These are phyloP conservation scores for Catostomus latipinnis DNA, from an alignment of 2,797 vertebrate species.

Conservation along the genomic window DNA sequence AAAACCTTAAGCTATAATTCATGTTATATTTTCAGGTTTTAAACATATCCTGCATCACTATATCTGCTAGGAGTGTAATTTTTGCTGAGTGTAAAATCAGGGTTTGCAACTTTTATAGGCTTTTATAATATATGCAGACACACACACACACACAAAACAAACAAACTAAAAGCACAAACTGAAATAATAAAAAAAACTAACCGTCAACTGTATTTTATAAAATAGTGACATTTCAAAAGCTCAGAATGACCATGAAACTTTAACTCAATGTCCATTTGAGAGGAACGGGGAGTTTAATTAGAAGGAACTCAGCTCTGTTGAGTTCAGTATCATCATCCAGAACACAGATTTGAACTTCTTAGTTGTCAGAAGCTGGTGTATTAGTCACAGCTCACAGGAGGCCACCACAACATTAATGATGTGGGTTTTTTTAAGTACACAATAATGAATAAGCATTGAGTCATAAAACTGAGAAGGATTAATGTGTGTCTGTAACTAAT, in stretches of 20 bases:
- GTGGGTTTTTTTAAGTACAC: constrained; percentile 19
- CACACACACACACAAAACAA: too few species aligned
- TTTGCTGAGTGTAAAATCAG: constrained; percentile 7
- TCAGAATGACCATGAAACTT: background rate
- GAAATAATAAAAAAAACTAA: constrained; percentile 44
- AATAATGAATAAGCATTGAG: constrained; percentile 27
- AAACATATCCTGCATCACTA: background rate
- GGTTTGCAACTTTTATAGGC: constrained; percentile 17
- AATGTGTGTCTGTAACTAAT: background rate
- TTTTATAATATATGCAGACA: constrained; percentile 19
- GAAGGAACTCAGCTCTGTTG: background rate
- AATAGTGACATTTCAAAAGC: constrained; percentile 19
- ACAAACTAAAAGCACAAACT: background rate
- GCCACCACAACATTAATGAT: constrained; percentile 18
- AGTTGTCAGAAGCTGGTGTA: background rate
- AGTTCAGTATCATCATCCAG: background rate
- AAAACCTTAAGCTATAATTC: too few species aligned
- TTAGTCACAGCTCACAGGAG: constrained; percentile 15
- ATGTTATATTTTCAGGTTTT: too few species aligned
- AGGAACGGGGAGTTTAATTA: constrained; percentile 5
- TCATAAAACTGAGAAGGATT: constrained; percentile 32
- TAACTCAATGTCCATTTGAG: background rate
- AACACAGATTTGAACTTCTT: constrained; percentile 12
- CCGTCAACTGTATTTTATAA: constrained; percentile 27
- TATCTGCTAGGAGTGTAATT: background rate